Evolutionary conservation across 2,888 invertebrate species (phyloP), one percentile per base, ranked within the genome.

Genomic region (Psylliodes chrysocephalus): DNA sequence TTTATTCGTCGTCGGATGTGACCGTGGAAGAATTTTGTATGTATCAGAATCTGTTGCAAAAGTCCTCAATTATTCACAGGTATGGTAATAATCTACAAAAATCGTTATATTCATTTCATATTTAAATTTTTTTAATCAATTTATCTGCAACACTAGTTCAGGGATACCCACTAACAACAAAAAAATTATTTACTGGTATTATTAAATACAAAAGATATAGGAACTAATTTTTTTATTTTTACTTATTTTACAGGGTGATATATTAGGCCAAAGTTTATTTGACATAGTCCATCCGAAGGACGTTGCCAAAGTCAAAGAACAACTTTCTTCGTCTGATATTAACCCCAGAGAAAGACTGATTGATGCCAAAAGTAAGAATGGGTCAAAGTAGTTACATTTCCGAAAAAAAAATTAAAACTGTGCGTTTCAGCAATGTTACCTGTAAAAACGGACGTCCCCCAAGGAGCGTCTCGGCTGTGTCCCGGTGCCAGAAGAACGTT

Each of bases 281-380:
- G 96, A 97, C 82, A 93, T 96, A 69, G 84, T 97, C 44, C 96
- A 97, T 81, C 96, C 96, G 0, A 95, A 95, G 81, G 97, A 97
- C 82, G 93, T 97, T 33, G 91, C 91, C 61, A 96, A 96, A 83
- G 95, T 96, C 3, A 97, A 97, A 80, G 96, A 96, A 78, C 96
- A 97, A 82, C 85, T 97, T 3, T 94, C 95, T 0, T 93, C 95
- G 0, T 91, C 94, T 0, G 95, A 96, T 83, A 87, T 94, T 69
- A 91, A 91, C 72, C 95, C 95, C 0, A 85, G 95, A 38, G 95
- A 96, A 83, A 86, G 94, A 71, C 86, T 96, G 68, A 95, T 96
- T 74, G 96, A 96, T 83, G 94, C 94, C 53, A 95, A 95, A 86
- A 95, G 95, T 95, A 83, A 86, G 87, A n/a, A n/a, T n/a, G n/a